Evolutionary conservation across 2,113 vertebrate species (phyloP).

Genomic region (Hippopotamus amphibius): DNA sequence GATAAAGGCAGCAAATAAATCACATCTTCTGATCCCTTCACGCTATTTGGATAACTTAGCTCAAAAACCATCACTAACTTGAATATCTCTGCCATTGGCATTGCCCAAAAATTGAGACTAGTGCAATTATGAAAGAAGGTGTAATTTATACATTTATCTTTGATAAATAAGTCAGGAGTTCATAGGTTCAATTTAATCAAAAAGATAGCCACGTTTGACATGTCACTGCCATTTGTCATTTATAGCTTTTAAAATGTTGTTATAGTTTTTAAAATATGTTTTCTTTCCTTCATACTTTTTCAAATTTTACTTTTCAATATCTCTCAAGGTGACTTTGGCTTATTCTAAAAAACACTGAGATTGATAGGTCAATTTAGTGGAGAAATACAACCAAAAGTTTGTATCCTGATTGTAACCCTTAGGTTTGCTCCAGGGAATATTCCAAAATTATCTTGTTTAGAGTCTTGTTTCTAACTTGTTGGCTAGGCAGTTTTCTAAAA

Average conservation of each 20-base stretch:
- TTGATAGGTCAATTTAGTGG: too few species aligned
- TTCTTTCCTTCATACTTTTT: slow-evolving; percentile 27
- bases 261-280: background rate
- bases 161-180: background rate
- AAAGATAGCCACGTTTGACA: background rate
- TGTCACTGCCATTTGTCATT: background rate
- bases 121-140: background rate
- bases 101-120: background rate
- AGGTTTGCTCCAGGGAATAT: background rate
- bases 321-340: background rate
- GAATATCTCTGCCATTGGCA: background rate
- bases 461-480: background rate
- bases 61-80: background rate
- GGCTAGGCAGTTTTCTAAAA: background rate
- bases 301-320: background rate
- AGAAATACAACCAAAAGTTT: background rate
- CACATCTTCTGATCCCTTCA: background rate
- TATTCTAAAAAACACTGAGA: background rate
- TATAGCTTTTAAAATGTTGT: background rate
- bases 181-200: background rate
- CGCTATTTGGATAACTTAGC: background rate
- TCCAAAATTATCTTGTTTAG: background rate
- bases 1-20: background rate
- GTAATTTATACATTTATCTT: background rate
- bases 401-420: background rate